Conservation (phyloP, 2,888 invertebrate species). For the Cerceris rybyensis region DNA sequence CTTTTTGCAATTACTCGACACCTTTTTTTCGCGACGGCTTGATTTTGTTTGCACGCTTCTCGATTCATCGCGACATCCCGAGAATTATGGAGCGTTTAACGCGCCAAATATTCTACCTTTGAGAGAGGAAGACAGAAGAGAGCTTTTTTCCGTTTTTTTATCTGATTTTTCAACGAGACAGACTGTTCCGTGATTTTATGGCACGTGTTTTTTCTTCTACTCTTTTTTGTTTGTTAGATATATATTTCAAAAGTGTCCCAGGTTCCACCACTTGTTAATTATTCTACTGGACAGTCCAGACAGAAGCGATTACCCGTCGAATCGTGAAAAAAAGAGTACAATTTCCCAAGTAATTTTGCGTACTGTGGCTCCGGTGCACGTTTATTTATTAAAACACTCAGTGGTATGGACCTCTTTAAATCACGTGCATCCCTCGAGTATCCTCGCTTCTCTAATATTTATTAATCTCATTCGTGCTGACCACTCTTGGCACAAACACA, state of each 20-base stretch:
- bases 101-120: background rate
- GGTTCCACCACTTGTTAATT: conserved; percentile 51
- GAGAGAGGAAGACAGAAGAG: too few relatives aligned
- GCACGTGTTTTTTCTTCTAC: too few relatives aligned
- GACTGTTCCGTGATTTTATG: too few relatives aligned
- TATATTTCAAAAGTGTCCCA: conserved; percentile 20
- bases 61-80: background rate
- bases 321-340: conserved; percentile 47
- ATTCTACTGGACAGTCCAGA: conserved; percentile 31
- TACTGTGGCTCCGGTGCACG: conserved; percentile 28
- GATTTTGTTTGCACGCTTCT: background rate
- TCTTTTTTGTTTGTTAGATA: background rate
- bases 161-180: too few relatives aligned
- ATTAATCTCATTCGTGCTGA: conserved; percentile 64
- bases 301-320: conserved; percentile 51
- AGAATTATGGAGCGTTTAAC: background rate
- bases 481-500: conserved; percentile 29
- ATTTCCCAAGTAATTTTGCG: conserved; percentile 61
- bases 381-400: conserved; percentile 65
- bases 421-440: conserved; percentile 60
- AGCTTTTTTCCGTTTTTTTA: too few relatives aligned
- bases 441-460: conserved; percentile 61
- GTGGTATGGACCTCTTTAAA: conserved; percentile 59
- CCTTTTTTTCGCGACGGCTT: conserved; percentile 26
- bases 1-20: conserved; percentile 49